Percentiles rank a stretch among this genome's conserved stretches.
phyloP scores from a whole-genome alignment of 2,888 invertebrate species.

The Nesidiocoris tenuis region DNA sequence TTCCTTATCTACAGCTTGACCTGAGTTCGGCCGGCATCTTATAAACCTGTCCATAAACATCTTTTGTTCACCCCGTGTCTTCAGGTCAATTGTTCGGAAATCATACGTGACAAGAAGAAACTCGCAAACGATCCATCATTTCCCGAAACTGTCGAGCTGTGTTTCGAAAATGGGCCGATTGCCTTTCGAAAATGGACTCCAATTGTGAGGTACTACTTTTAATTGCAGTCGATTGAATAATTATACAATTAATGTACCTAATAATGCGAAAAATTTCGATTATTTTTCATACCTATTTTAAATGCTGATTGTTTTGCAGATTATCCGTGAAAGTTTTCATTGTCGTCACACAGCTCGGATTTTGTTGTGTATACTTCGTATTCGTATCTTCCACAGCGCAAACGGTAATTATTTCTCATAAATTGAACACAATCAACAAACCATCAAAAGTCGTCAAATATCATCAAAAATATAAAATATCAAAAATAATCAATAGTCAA shows the following conservation, averaged over 20 bases:
- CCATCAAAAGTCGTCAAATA: too few species aligned
- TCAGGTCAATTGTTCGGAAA: constrained; percentile 69
- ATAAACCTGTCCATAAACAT: too few species aligned
- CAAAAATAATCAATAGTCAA: too few species aligned
- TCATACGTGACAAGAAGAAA: constrained; percentile 63
- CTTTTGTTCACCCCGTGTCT: constrained; percentile 45
- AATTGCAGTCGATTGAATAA: not conserved
- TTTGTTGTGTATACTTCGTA: constrained; percentile 96
- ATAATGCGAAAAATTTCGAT: too few species aligned
- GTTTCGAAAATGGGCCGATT: constrained; percentile 73
- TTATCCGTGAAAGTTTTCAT: constrained; percentile 77
- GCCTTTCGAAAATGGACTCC: constrained; percentile 64
- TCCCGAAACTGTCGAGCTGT: constrained; percentile 78
- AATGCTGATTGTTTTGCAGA: constrained; percentile 61
- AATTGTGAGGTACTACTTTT: constrained; percentile 57
- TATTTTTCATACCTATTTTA: too few species aligned
- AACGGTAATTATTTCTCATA: constrained; percentile 59
- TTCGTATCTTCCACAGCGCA: constrained; percentile 86
- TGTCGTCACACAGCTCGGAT: constrained; percentile 94
- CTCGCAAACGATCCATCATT: constrained; percentile 65
- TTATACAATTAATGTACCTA: too few species aligned
- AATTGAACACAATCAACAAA: not conserved
- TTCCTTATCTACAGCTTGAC: too few species aligned
- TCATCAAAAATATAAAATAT: too few species aligned
- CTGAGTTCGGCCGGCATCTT: too few species aligned